These are phyloP conservation scores for Colius striatus DNA, from an alignment of 2,113 vertebrate species.

Conservation along the genomic window DNA sequence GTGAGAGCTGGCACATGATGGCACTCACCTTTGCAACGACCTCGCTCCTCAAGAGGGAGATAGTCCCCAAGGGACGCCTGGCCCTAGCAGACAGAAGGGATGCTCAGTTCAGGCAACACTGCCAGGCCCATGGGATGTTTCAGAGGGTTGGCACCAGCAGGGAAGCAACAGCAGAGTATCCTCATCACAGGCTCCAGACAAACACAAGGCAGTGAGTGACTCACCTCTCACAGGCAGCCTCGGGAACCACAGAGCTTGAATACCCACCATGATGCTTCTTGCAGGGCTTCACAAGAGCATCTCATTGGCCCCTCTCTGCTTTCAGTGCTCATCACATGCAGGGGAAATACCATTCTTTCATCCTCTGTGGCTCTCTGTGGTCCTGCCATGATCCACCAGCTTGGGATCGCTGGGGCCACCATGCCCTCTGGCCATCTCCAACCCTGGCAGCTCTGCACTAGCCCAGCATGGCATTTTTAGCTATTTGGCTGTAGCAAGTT, in stretches of 20 bases:
- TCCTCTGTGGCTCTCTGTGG: background rate
- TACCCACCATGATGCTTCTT: fast-evolving
- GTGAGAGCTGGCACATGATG: background rate
- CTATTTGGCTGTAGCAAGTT: background rate
- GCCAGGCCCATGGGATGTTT: background rate
- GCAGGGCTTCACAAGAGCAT: background rate
- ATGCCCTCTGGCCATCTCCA: background rate
- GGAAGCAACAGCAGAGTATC: background rate
- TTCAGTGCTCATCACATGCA: fast-evolving
- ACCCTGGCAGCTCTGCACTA: background rate
- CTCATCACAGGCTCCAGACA: background rate
- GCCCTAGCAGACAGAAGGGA: background rate
- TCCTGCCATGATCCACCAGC: background rate
- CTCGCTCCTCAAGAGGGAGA: background rate
- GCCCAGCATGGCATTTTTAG: fast-evolving
- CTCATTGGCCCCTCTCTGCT: background rate
- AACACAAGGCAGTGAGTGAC: fast-evolving
- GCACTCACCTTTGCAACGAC: background rate
- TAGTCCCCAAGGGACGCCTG: background rate
- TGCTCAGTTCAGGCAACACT: background rate
- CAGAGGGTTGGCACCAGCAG: background rate
- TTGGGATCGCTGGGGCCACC: background rate
- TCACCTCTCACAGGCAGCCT: background rate
- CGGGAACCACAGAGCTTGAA: background rate
- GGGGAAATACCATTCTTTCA: background rate